Percentiles rank a stretch among this genome's conserved stretches.
Evolutionary conservation across 2,888 invertebrate genomes (phyloP).

Genomic region (Erebia epiphron): DNA sequence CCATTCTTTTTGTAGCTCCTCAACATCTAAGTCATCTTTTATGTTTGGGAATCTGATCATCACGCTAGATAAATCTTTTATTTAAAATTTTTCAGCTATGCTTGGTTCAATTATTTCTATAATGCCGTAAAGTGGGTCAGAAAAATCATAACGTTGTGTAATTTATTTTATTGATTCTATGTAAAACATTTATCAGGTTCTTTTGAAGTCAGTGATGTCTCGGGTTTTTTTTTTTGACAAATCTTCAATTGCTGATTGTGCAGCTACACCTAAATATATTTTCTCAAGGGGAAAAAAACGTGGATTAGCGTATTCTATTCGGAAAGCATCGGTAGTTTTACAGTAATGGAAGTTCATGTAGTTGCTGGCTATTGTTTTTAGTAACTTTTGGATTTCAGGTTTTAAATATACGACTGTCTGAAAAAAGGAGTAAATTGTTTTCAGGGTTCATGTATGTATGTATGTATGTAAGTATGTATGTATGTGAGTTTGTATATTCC

Average conservation of each 20-base stretch:
- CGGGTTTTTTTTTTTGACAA: neutral
- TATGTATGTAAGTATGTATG: no score
- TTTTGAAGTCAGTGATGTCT: constrained; percentile 4
- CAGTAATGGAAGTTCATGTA: neutral
- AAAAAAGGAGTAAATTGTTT: no score
- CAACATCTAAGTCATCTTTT: neutral
- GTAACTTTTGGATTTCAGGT: constrained; percentile 1
- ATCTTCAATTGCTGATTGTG: neutral
- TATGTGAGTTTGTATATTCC: no score
- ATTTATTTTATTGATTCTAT: neutral
- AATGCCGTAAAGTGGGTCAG: neutral
- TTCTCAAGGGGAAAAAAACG: constrained; percentile 4
- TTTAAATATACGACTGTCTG: no score
- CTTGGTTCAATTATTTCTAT: neutral
- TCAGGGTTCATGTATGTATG: no score
- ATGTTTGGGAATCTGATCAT: neutral
- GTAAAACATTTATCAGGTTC: neutral
- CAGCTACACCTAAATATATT: constrained; percentile 1
- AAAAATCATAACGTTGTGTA: neutral
- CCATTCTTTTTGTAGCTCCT: neutral
- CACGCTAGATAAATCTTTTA: neutral
- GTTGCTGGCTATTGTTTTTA: neutral
- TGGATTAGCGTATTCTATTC: neutral
- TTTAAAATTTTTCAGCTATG: neutral
- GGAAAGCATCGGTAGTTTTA: neutral